Evolutionary conservation across 2,113 vertebrate genomes (phyloP), one percentile per base, ranked within the genome.

Genomic region (Gallinago undulata): DNA sequence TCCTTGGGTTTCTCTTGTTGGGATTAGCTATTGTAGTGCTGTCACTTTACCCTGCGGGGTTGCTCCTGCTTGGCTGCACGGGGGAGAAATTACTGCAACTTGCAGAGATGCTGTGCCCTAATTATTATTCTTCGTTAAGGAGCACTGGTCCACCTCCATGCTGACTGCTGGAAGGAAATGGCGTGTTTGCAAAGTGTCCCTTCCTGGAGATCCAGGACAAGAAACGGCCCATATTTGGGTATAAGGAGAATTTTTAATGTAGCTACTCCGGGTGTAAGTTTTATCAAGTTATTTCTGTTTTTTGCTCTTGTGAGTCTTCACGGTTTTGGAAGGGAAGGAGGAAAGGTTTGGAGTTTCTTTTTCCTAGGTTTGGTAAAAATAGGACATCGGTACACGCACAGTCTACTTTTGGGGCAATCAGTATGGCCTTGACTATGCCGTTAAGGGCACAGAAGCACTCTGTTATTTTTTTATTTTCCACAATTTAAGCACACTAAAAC

Each of bases 21-120:
- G 70, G 91, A 89, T 81, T 96, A 95, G 72, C 79, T 97, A 72
- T 94, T 86, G 91, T 93, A 47, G 84, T 53, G 84, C 72, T 73
- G 80, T 89, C 93, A 68, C 67, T 33, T 79, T 74, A 21, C 95
- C 91, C 96, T 7, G 50, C 16, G 9, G 94, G 72, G 83, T 55
- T 50, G 73, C 89, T 96, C 68, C 87, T 60, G 89, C 85, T 91
- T 74, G 89, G 67, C 81, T 93, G 75, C 94, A 80, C 4, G 3
- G 23, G 31, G 37, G 45, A 87, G 37, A 89, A 88, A 84, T 81
- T 23, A 24, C 75, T 73, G 39, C 27, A 19, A 51, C 57, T 78
- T 23, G 55, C 56, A 82, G 83, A 78, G 82, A 68, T 87, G 53
- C 56, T 84, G 94, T 73, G 62, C 55, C 64, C 47, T 77, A 41